These are phyloP conservation scores for Penelope pileata DNA, from an alignment of 2,113 vertebrate species.

Conservation along the genomic window DNA sequence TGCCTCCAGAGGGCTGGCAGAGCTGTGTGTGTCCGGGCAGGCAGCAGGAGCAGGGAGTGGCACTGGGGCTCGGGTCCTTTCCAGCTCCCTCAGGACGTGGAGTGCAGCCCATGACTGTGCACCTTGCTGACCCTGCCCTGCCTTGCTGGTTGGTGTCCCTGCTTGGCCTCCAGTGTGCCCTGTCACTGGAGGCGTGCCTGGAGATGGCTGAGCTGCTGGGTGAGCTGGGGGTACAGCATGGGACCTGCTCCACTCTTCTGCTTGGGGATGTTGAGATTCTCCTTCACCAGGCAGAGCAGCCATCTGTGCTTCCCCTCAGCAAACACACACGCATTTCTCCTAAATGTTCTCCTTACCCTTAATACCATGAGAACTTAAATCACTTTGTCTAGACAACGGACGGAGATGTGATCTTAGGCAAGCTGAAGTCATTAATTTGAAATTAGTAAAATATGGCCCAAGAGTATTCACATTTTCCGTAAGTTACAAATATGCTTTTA, in stretches of 20 bases:
- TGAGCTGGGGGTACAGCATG: accelerated
- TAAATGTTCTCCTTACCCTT: background rate
- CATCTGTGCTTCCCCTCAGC: background rate
- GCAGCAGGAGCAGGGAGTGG: background rate
- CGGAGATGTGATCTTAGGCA: background rate
- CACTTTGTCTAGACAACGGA: background rate
- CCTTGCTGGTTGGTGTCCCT: background rate
- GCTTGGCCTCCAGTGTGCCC: background rate
- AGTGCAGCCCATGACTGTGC: background rate
- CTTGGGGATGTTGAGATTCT: background rate
- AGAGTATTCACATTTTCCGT: background rate
- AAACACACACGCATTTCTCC: background rate
- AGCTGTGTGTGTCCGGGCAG: background rate
- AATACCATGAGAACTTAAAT: background rate
- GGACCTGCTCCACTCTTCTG: background rate
- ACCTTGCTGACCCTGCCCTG: too few species aligned
- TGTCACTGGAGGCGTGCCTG: accelerated
- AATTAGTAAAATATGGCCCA: background rate
- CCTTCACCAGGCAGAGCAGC: background rate
- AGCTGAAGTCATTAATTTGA: background rate
- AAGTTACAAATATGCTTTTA: background rate
- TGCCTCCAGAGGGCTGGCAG: background rate
- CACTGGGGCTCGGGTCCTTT: background rate
- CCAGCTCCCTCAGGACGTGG: accelerated
- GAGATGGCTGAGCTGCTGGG: background rate